Evolutionary conservation across 2,113 vertebrate genomes (phyloP).

Genomic region (Arenaria interpres): DNA sequence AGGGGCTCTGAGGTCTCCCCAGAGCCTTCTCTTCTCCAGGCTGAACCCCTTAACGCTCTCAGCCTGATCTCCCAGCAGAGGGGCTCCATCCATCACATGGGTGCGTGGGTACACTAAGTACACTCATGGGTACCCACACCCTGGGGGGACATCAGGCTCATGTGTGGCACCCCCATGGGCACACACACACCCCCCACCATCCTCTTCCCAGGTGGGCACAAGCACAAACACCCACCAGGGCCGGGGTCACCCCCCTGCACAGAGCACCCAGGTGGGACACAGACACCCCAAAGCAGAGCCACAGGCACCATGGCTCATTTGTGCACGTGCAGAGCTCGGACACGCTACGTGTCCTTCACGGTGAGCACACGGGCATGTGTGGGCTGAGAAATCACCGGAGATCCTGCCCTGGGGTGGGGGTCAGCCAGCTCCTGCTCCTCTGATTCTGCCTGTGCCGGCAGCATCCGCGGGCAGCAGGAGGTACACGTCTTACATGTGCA

Average conservation of each 20-base stretch:
- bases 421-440: neutral
- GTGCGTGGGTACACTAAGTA: neutral
- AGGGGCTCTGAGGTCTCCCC: neutral
- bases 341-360: rapidly evolving
- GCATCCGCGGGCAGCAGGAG: neutral
- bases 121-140: neutral
- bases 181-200: neutral
- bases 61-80: neutral
- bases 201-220: neutral
- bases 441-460: rapidly evolving
- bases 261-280: neutral
- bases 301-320: rapidly evolving
- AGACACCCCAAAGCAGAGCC: neutral
- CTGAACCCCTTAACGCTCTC: neutral
- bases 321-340: neutral
- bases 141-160: neutral
- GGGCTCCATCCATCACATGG: neutral
- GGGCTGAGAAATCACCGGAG: neutral
- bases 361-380: neutral
- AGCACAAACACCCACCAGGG: no score
- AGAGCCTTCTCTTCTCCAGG: neutral
- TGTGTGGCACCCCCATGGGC: neutral
- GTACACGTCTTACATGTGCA: rapidly evolving
- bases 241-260: neutral
- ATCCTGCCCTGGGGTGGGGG: neutral